These are phyloP conservation scores for Ceratitis capitata DNA, from an alignment of 1,140 invertebrate species.

Conservation along the genomic window DNA sequence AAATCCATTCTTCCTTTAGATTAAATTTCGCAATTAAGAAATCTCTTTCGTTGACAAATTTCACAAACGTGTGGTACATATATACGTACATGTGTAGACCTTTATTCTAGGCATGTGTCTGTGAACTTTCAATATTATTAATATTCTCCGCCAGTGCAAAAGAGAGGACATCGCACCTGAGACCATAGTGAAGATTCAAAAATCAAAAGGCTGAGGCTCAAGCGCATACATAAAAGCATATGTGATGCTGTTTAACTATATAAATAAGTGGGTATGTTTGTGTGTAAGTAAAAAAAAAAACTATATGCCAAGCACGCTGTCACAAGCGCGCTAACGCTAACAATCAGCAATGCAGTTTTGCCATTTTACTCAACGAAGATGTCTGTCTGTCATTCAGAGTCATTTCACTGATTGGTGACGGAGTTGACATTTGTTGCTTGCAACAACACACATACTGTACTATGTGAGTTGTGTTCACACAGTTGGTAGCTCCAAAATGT, in stretches of 20 bases:
- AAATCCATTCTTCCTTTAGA: neutral
- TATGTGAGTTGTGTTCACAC: neutral
- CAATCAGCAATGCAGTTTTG: neutral
- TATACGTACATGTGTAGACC: neutral
- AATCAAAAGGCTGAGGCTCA: neutral
- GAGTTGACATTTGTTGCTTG: slow-evolving; percentile 30
- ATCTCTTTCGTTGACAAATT: neutral
- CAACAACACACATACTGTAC: neutral
- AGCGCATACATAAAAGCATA: neutral
- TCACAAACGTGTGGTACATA: too few species aligned
- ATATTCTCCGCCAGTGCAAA: neutral
- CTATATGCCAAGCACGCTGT: neutral
- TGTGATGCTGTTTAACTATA: too few species aligned
- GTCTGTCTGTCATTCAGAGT: slow-evolving; percentile 22
- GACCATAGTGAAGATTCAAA: too few species aligned
- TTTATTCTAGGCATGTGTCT: neutral
- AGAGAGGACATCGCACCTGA: neutral
- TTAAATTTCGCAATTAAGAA: neutral
- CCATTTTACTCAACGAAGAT: neutral
- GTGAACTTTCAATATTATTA: neutral
- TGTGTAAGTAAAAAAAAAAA: neutral
- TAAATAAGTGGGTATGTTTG: neutral
- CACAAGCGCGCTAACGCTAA: neutral
- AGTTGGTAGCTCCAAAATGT: too few species aligned
- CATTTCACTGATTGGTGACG: slow-evolving; percentile 34